A percentile compares a stretch with the other conserved stretches of the same genome.
phyloP scores from a whole-genome alignment of 1,140 invertebrate species.

The Melanaphis sacchari region DNA sequence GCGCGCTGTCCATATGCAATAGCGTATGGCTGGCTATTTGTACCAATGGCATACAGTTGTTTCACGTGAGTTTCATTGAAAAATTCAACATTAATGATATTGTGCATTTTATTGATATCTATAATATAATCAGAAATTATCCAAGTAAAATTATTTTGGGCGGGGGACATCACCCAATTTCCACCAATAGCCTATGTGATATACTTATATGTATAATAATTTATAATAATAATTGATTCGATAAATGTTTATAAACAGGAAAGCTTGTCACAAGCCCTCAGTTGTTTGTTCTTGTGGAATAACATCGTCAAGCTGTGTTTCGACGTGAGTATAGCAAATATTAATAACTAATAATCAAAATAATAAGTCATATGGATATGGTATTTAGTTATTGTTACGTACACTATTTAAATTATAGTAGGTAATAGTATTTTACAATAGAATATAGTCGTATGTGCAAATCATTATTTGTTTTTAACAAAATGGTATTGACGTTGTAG shows the following conservation, averaged over 20 bases:
- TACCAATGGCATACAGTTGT: conserved; percentile 84
- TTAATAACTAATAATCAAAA: neutral
- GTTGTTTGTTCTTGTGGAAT: conserved; percentile 83
- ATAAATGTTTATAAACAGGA: conserved; percentile 59
- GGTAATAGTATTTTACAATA: neutral
- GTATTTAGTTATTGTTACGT: neutral
- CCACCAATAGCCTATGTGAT: neutral
- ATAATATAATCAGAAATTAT: no score
- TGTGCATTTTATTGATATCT: no score
- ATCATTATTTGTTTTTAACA: neutral
- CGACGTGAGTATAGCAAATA: conserved; percentile 71
- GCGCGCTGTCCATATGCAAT: conserved; percentile 60
- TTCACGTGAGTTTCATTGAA: conserved; percentile 64
- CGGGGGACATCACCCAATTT: neutral
- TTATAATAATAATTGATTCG: neutral
- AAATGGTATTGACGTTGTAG: conserved; percentile 65
- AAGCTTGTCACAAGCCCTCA: conserved; percentile 61
- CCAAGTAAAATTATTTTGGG: no score
- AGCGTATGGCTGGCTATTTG: conserved; percentile 80
- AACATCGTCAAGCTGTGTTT: conserved; percentile 93
- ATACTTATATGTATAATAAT: neutral
- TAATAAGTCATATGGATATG: neutral
- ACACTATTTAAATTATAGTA: neutral
- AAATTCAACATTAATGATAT: neutral
- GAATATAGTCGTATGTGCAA: neutral